Evolutionary conservation across 2,888 invertebrate species (phyloP).

Genomic region (Allolobophora icterica): DNA sequence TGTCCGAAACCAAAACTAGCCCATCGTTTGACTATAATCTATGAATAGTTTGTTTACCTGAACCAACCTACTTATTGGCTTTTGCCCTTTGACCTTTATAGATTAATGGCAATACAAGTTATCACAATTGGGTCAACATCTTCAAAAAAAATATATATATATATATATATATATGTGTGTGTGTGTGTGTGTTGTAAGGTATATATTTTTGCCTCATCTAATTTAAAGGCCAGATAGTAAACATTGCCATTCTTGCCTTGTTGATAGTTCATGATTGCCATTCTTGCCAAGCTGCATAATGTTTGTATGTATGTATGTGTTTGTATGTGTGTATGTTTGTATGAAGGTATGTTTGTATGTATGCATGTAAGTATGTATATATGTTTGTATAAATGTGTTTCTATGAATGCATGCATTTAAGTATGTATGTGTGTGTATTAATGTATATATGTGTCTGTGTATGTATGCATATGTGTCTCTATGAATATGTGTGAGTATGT

Average conservation of each 20-base stretch:
- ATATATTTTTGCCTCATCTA: not conserved
- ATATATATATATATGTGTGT: no score
- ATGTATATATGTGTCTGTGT: no score
- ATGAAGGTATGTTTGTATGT: no score
- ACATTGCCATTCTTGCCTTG: not conserved
- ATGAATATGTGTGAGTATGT: no score
- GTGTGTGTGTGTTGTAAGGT: not conserved
- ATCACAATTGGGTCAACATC: no score
- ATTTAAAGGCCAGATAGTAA: not conserved
- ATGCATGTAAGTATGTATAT: no score
- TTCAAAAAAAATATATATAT: no score
- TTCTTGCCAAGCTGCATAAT: not conserved
- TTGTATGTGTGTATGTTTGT: no score
- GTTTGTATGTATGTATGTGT: constrained; percentile 23
- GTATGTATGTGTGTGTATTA: no score
- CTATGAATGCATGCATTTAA: no score
- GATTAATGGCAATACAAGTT: not conserved
- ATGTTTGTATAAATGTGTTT: no score
- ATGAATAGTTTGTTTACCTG: not conserved
- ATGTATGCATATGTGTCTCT: no score
- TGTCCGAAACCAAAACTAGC: not conserved
- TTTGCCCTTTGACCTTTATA: not conserved
- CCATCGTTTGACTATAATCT: not conserved
- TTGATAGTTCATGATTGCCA: not conserved
- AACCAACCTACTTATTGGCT: not conserved